phyloP scores from a whole-genome alignment of 2,797 vertebrate genomes.

The Darevskia nairensis region DNA sequence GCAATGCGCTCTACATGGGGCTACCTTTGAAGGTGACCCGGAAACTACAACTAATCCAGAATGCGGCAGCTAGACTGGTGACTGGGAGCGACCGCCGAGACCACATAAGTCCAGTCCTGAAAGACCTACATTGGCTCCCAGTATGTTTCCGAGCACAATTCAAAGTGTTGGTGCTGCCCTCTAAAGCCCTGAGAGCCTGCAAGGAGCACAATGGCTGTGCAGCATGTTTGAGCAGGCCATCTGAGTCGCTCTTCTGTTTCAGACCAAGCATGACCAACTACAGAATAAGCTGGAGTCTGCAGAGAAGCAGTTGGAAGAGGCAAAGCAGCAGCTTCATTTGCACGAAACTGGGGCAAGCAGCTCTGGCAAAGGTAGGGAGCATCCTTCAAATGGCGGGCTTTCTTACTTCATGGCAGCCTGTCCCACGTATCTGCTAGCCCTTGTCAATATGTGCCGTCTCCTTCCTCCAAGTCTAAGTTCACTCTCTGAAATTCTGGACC shows the following conservation, averaged over 20 bases:
- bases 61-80: too few species aligned
- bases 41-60: too few species aligned
- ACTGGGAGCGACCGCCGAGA: too few species aligned
- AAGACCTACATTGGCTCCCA: too few species aligned
- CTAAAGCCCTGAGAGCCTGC: too few species aligned
- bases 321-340: conserved; percentile 82
- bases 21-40: too few species aligned
- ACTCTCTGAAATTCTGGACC: not conserved
- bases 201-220: not conserved
- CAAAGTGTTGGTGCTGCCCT: too few species aligned
- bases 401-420: not conserved
- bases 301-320: conserved; percentile 89
- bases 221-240: too few species aligned
- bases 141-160: too few species aligned
- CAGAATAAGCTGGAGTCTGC: conserved; percentile 83
- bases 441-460: not conserved
- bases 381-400: too few species aligned
- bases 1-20: too few species aligned
- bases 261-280: conserved; percentile 88
- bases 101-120: too few species aligned
- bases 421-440: not conserved
- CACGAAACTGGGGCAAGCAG: conserved; percentile 73
- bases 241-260: conserved; percentile 13
- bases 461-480: not conserved
- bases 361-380: conserved; percentile 80